These are phyloP conservation scores for Apodemus agrarius DNA, from an alignment of 2,797 vertebrate species.

Conservation along the genomic window DNA sequence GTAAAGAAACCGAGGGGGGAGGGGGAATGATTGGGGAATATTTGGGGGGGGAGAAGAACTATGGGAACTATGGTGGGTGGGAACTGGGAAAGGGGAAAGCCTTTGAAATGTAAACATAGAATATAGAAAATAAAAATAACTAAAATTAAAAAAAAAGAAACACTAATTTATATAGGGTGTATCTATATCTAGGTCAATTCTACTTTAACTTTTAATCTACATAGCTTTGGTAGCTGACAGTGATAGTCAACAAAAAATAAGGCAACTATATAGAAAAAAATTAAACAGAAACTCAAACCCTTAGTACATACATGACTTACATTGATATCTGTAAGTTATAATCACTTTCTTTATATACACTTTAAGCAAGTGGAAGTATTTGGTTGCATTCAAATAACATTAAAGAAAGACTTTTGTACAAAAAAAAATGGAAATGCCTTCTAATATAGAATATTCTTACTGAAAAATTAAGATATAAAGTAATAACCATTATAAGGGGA, in stretches of 20 bases:
- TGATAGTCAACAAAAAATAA: background rate
- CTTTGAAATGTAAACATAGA: too few species aligned
- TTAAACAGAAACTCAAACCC: background rate
- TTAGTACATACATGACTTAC: background rate
- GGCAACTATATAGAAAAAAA: slow-evolving; percentile 14
- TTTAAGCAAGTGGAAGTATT: background rate
- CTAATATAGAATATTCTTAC: background rate
- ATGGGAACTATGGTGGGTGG: too few species aligned
- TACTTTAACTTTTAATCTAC: background rate
- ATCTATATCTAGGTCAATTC: background rate
- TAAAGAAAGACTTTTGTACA: slow-evolving; percentile 28
- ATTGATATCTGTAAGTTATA: slow-evolving; percentile 16
- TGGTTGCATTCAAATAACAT: background rate
- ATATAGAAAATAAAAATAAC: too few species aligned
- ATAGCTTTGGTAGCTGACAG: background rate
- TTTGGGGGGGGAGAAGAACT: too few species aligned
- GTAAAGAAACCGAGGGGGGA: too few species aligned
- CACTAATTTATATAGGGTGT: background rate
- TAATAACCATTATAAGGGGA: background rate
- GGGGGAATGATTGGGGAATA: too few species aligned
- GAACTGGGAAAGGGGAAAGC: too few species aligned
- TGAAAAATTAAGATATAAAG: background rate
- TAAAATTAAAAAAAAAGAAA: too few species aligned
- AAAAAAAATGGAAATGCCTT: background rate
- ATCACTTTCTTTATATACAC: background rate